Base-by-base conservation (phyloP, 1,140 invertebrate species). In the Coelopa frigida region DNA sequence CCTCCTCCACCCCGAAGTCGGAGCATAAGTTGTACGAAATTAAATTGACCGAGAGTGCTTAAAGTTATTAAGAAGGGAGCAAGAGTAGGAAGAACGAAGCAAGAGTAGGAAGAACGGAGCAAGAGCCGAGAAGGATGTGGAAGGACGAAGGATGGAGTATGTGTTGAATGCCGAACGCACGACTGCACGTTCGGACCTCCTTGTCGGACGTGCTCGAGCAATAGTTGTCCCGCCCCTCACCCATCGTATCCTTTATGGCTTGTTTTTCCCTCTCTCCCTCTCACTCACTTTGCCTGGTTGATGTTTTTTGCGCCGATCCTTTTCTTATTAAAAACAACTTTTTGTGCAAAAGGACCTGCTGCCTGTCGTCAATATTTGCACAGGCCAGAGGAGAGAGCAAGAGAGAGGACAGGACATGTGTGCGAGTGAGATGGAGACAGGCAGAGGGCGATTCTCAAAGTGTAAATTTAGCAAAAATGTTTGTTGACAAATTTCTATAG, bases 11-110 rank as follows among this genome's bases (percentile, higher is more conserved):
- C n/a, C n/a, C n/a, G n/a, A n/a, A n/a, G n/a, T 29, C 15, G 40
- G 40, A 24, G 23, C 10, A 42, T n/a, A 44, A 44, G 22, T 44
- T 44, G 23, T 44, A 33, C 29, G 42, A 64, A 61, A 63, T 63
- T 64, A 63, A 63, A 63, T 63, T 64, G 61, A 63, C 61, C 61
- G 55, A 61, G 53, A 59, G 56, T 61, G 61, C 61, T 61, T 64
- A 57, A 63, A 55, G 54, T 58, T 58, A 62, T 62, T 63, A 59
- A 63, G 6, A 36, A 8, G 7, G 10, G 23, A 10, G 14, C 17
- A 23, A n/a, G 22, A 32, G 17, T 14, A 20, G 23, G 15, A 14
- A 14, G 27, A 12, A 5, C 10, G 3, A 23, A 5, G 23, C 14
- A 22, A 39, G 4, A n/a, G 3, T 11, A 7, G 20, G 14, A 21